phyloP scores from a whole-genome alignment of 1,140 invertebrate species.

The Neotoxoptera formosana region DNA sequence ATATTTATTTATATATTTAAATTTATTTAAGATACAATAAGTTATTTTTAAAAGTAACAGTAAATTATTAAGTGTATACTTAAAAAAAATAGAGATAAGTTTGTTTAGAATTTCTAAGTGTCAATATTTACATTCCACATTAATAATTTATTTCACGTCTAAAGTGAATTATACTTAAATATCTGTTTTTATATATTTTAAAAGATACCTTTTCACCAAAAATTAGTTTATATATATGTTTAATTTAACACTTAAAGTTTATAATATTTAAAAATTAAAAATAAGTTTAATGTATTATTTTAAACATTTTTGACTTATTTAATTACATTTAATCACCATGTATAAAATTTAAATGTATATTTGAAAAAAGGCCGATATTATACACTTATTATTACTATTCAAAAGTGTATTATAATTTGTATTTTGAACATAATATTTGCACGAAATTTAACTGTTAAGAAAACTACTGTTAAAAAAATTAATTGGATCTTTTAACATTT shows the following conservation, averaged over 20 bases:
- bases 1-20: neutral
- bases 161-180: neutral
- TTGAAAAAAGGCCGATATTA: neutral
- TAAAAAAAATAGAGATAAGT: neutral
- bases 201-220: slow-evolving; percentile 8
- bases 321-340: neutral
- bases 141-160: neutral
- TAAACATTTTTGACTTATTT: neutral
- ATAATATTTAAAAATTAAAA: neutral
- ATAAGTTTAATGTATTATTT: neutral
- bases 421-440: neutral
- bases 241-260: neutral
- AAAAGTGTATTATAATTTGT: neutral
- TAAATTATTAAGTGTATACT: neutral
- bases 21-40: neutral
- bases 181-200: slow-evolving; percentile 1
- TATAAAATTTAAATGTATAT: neutral
- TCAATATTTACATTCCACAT: slow-evolving; percentile 8
- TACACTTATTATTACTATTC: neutral
- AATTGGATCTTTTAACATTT: neutral
- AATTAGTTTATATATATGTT: slow-evolving; percentile 1
- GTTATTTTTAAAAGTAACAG: neutral
- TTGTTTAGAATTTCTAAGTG: neutral
- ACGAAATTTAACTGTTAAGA: neutral
- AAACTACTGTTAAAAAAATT: neutral